phyloP scores from a whole-genome alignment of 2,888 invertebrate species.

The Hyposoter dolosus region DNA sequence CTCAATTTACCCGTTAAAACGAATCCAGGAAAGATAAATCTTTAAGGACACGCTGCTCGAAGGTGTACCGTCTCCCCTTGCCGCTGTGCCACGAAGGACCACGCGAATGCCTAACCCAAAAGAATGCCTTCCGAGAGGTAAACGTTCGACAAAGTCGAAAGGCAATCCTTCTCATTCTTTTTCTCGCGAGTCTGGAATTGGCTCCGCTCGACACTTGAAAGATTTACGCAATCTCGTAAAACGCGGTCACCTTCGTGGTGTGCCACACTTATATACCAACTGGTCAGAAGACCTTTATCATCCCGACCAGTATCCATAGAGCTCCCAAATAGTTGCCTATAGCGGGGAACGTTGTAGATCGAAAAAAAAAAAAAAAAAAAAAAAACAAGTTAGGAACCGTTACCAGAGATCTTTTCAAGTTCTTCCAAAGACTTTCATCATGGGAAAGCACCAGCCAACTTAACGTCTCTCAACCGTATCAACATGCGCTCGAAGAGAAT shows the following conservation, averaged over 20 bases:
- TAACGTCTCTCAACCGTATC: conserved; percentile 1
- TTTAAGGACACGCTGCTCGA: conserved; percentile 36
- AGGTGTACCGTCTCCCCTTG: conserved; percentile 26
- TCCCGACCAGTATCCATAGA: not conserved
- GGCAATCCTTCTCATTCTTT: not conserved
- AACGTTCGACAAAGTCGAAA: conserved; percentile 42
- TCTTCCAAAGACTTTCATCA: too few relatives aligned
- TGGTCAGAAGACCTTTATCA: conserved; percentile 15
- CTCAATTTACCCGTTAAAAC: conserved; percentile 27
- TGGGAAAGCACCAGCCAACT: too few relatives aligned
- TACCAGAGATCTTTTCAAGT: too few relatives aligned
- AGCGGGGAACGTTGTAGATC: not conserved
- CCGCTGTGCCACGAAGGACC: not conserved
- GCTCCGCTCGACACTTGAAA: conserved; percentile 45
- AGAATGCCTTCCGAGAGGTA: conserved; percentile 4
- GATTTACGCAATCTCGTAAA: conserved; percentile 70
- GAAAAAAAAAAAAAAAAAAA: too few relatives aligned
- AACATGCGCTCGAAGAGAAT: conserved; percentile 20
- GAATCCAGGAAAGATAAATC: conserved; percentile 51
- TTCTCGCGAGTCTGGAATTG: conserved; percentile 19
- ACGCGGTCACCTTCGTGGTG: conserved; percentile 56
- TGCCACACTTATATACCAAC: not conserved
- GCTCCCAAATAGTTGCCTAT: not conserved
- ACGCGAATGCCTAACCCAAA: conserved; percentile 6
- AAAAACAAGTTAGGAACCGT: too few relatives aligned